Base-by-base conservation (phyloP, 2,888 invertebrate species). In the Allophyes oxyacanthae region DNA sequence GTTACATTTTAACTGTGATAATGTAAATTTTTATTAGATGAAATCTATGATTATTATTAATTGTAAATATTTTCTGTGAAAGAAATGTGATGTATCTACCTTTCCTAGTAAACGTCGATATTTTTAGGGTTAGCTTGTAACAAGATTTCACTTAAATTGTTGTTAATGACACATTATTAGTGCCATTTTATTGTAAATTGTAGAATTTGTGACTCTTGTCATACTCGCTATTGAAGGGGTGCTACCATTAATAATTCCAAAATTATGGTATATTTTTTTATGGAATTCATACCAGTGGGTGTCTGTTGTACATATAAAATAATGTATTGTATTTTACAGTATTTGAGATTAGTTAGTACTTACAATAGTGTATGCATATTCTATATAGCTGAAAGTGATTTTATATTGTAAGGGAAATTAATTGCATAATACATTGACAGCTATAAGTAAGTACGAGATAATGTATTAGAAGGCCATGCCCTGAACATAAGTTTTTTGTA, bases 161-260 rank as follows among this genome's bases (percentile, higher is more conserved):
- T 90, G 87, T 91, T 90, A 84, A 92, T 92, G 93, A 94, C 94
- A 93, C 94, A 87, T 82, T 84, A 85, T 85, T 85, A 89, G 94
- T 94, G 94, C 94, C 94, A 94, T 94, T 91, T 92, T 87, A 90
- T 91, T 93, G 90, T 93, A 92, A 91, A 93, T 91, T 91, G 85
- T 92, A 91, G 87, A 89, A 87, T 83, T 90, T 91, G 94, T 94
- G 94, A 94, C 94, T 94, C 94, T 94, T 94, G 94, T 94, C 94
- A 94, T 94, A 94, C 94, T 93, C 89, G 94, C 94, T 94, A 91
- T 86, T 90, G 92, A 93, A 92, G 94, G 94, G 94, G 94, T 94
- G 94, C 94, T 94, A 94, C 94, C 94, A 94, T 92, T 88, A 90
- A 94, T 94, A 92, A 92, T 94, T 93, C 90, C 92, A 91, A 91